Evolutionary conservation across 2,113 vertebrate genomes (phyloP).

Genomic region (Hystrix brachyura): DNA sequence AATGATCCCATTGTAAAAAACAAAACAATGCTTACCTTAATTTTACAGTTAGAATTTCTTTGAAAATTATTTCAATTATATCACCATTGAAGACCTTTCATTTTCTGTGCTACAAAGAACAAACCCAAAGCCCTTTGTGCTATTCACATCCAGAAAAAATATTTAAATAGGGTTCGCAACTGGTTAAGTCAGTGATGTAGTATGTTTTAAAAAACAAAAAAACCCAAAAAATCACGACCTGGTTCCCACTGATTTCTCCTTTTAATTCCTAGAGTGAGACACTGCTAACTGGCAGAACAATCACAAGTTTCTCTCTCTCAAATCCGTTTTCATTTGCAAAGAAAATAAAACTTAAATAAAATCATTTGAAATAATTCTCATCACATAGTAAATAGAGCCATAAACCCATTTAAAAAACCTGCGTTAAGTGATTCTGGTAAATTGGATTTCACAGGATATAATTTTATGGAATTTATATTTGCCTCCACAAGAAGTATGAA

Average conservation of each 20-base stretch:
- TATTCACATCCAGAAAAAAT: slow-evolving; percentile 23
- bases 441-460: slow-evolving; percentile 27
- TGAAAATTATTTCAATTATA: not conserved
- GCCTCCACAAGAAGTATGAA: not conserved
- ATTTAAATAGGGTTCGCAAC: not conserved
- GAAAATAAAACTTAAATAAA: slow-evolving; percentile 45
- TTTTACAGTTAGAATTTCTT: not conserved
- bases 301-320: not conserved
- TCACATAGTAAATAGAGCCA: not conserved
- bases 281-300: not conserved
- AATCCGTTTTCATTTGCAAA: slow-evolving; percentile 25
- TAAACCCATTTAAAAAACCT: not conserved
- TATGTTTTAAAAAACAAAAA: not conserved
- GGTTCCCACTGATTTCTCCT: not conserved
- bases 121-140: not conserved
- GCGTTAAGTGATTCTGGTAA: not conserved
- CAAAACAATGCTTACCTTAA: not conserved
- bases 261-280: not conserved
- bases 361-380: slow-evolving; percentile 22
- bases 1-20: not conserved
- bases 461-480: slow-evolving; percentile 5
- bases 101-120: slow-evolving; percentile 15
- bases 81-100: not conserved
- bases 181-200: not conserved
- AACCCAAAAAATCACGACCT: not conserved